Conservation (phyloP, 2,888 invertebrate species). For the Eristalinus aeneus region DNA sequence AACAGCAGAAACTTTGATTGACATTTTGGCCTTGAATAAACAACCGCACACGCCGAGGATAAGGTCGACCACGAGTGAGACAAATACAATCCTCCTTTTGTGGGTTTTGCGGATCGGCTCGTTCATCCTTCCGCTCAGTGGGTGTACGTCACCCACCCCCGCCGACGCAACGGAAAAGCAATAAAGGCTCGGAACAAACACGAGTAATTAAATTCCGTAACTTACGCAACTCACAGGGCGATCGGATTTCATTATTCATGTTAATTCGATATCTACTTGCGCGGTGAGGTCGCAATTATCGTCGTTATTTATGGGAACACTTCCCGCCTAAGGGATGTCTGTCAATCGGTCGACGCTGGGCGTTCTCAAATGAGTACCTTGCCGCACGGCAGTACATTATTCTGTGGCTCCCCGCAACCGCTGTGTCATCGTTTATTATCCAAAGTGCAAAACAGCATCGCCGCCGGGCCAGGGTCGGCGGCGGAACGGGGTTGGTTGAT, state of each 20-base stretch:
- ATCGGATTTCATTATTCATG: constrained; percentile 31
- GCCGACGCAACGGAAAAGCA: background rate
- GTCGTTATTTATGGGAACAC: constrained; percentile 28
- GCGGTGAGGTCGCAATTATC: constrained; percentile 31
- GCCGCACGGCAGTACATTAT: background rate
- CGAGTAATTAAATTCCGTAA: background rate
- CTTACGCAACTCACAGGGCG: background rate
- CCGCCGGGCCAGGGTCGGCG: background rate
- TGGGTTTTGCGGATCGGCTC: background rate
- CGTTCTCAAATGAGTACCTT: background rate
- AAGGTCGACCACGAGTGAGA: background rate
- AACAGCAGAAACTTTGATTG: background rate
- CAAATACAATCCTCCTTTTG: background rate
- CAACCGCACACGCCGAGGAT: background rate
- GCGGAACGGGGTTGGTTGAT: background rate
- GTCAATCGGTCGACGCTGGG: background rate
- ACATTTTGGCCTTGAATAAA: background rate
- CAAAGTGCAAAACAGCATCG: background rate
- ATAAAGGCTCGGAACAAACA: background rate
- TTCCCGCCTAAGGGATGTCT: background rate
- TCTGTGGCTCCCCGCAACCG: background rate
- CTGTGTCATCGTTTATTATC: background rate
- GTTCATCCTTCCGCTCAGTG: background rate
- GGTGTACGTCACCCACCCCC: background rate
- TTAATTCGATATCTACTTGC: constrained; percentile 27